phyloP scores from a whole-genome alignment of 2,113 vertebrate species.

The Canis aureus region DNA sequence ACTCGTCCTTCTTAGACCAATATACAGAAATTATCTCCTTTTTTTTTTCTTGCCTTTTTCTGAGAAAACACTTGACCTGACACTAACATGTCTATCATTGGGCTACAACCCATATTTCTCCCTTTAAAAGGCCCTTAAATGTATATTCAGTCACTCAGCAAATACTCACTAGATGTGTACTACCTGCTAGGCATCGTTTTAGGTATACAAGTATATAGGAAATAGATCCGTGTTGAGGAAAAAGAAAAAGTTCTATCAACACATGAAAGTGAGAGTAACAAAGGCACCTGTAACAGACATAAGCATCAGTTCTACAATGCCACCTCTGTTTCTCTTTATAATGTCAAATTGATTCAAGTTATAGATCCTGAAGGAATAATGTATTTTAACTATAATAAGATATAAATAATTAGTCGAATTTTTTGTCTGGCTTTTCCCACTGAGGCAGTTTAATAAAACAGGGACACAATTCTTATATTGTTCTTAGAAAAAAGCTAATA shows the following conservation, averaged over 20 bases:
- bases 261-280: constrained; percentile 9
- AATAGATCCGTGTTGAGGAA: neutral
- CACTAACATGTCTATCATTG: neutral
- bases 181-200: neutral
- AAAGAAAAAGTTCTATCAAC: neutral
- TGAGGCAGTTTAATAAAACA: constrained; percentile 53
- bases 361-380: neutral
- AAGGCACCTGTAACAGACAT: neutral
- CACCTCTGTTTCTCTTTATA: constrained; percentile 14
- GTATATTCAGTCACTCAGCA: neutral
- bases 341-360: constrained; percentile 45
- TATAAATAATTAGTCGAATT: constrained; percentile 28
- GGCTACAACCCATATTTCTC: neutral
- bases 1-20: neutral
- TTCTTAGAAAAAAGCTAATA: constrained; percentile 39
- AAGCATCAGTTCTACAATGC: neutral
- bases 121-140: neutral
- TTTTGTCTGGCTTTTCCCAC: constrained; percentile 60
- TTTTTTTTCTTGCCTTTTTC: neutral
- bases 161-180: neutral
- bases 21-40: neutral
- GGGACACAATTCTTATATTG: constrained; percentile 31
- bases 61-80: neutral
- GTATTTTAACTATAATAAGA: constrained; percentile 30
- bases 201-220: neutral